phyloP scores from a whole-genome alignment of 2,888 invertebrate species.

The Omphaloscelis lunosa region DNA sequence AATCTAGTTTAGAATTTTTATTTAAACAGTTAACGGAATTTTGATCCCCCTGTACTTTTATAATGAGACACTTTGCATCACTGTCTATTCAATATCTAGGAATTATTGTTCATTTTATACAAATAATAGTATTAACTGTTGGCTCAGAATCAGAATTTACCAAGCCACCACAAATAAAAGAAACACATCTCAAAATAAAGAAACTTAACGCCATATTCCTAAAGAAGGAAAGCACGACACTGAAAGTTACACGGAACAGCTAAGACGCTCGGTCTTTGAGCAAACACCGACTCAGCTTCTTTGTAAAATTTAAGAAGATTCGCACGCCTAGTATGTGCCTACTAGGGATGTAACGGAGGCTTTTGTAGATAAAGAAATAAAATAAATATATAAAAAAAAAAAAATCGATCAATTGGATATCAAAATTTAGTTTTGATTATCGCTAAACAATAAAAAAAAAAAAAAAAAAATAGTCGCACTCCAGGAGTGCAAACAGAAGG shows the following conservation, averaged over 20 bases:
- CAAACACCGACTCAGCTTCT: constrained; percentile 75
- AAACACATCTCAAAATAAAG: constrained; percentile 7
- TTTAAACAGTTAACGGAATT: not conserved
- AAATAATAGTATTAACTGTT: not conserved
- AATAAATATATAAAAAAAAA: no score
- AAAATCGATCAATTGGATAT: no score
- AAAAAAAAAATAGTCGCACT: no score
- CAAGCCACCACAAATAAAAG: not conserved
- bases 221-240: not conserved
- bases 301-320: constrained; percentile 73
- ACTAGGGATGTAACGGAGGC: not conserved
- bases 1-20: not conserved
- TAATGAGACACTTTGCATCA: not conserved
- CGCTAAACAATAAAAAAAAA: no score
- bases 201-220: constrained; percentile 3
- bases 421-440: not conserved
- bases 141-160: not conserved
- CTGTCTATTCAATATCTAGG: not conserved
- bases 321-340: constrained; percentile 43
- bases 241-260: constrained; percentile 51
- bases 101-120: not conserved
- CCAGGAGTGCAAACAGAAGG: no score
- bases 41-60: not conserved
- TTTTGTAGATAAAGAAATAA: no score
- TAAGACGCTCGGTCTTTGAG: constrained; percentile 71